Conservation (phyloP, 2,797 vertebrate species). For the Spatula clypeata region DNA sequence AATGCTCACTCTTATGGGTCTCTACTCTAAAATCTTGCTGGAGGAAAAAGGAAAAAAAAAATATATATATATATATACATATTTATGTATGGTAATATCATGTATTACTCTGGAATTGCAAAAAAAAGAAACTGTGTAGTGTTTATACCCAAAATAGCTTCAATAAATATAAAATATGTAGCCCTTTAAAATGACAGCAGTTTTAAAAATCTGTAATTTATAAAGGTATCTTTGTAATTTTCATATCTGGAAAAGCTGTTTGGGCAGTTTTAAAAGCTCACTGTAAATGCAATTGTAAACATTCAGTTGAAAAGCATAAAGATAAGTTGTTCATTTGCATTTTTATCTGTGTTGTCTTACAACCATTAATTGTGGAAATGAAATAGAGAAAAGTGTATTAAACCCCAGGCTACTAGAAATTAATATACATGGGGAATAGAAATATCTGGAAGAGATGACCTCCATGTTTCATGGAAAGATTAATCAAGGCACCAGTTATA, state of each 20-base stretch:
- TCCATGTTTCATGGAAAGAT: slow-evolving; percentile 13
- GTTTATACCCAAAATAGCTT: slow-evolving; percentile 14
- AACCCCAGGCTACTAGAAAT: slow-evolving; percentile 47
- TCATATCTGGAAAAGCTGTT: slow-evolving; percentile 41
- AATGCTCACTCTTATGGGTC: slow-evolving; percentile 15
- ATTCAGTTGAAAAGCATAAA: slow-evolving; percentile 51
- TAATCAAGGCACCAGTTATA: slow-evolving; percentile 30
- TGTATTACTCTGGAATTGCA: neutral
- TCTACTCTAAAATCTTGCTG: slow-evolving; percentile 23
- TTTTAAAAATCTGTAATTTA: slow-evolving; percentile 58
- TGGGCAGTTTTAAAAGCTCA: slow-evolving; percentile 53
- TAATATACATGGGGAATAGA: slow-evolving; percentile 14
- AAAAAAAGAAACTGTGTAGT: neutral
- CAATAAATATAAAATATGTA: slow-evolving; percentile 17
- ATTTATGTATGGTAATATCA: neutral
- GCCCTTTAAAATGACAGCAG: slow-evolving; percentile 24
- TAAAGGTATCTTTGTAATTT: slow-evolving; percentile 53
- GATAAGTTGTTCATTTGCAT: slow-evolving; percentile 51
- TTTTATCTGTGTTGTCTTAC: slow-evolving; percentile 67
- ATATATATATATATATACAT: neutral
- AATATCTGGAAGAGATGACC: slow-evolving; percentile 56
- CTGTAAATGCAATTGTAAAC: slow-evolving; percentile 56
- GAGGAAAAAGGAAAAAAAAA: neutral
- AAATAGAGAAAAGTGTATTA: slow-evolving; percentile 45
- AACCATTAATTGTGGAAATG: slow-evolving; percentile 65